phyloP scores from a whole-genome alignment of 2,797 vertebrate genomes.

The Protonibea diacanthus region DNA sequence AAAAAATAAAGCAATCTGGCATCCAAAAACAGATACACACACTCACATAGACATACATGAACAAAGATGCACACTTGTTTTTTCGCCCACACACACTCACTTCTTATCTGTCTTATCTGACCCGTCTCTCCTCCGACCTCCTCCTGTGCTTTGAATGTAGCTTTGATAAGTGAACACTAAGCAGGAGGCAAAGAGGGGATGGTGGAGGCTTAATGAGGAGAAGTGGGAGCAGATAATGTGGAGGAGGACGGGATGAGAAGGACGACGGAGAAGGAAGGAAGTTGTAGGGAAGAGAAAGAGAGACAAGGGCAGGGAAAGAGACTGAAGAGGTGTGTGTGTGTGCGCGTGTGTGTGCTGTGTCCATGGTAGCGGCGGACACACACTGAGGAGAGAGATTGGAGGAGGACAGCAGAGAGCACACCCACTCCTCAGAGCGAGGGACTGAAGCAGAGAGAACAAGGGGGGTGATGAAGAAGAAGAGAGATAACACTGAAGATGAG shows the following conservation, averaged over 20 bases:
- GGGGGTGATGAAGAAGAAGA: slow-evolving; percentile 65
- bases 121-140: slow-evolving; percentile 42
- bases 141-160: slow-evolving; percentile 64
- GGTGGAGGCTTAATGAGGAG: slow-evolving; percentile 61
- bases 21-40: slow-evolving; percentile 17
- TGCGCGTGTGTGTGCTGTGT: slow-evolving; percentile 70
- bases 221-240: slow-evolving; percentile 47
- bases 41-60: not conserved
- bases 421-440: slow-evolving; percentile 61
- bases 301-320: slow-evolving; percentile 1
- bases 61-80: slow-evolving; percentile 18
- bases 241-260: slow-evolving; percentile 8
- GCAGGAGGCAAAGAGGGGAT: slow-evolving; percentile 60
- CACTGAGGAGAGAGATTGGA: slow-evolving; percentile 84
- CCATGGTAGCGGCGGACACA: slow-evolving; percentile 80
- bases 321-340: slow-evolving; percentile 45
- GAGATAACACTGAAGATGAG: slow-evolving; percentile 63
- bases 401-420: slow-evolving; percentile 81
- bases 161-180: slow-evolving; percentile 66
- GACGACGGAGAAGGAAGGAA: slow-evolving; percentile 29
- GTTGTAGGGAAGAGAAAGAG: slow-evolving; percentile 2
- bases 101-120: slow-evolving; percentile 50
- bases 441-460: slow-evolving; percentile 55
- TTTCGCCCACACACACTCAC: not conserved
- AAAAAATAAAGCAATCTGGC: slow-evolving; percentile 30